Base-by-base conservation (phyloP, 2,113 vertebrate genomes). In the Leptobrachium ailaonicum region DNA sequence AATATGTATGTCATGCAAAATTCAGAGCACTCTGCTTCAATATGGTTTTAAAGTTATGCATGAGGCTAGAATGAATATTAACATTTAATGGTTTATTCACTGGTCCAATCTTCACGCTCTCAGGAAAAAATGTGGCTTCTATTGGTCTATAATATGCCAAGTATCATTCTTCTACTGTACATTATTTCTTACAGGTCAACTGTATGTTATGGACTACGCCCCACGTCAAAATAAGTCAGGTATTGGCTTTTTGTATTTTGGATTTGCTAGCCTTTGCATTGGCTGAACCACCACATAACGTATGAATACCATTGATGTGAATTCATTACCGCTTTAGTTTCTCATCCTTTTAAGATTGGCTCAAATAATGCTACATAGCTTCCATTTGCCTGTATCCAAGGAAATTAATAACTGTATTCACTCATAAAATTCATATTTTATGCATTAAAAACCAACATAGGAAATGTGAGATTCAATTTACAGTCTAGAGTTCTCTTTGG, bases 161-260 rank as follows among this genome's bases (percentile, higher is more conserved):
- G 3, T 67, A 32, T 72, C 41, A 64, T 41, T 73, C 41, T 71
- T 80, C 78, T 73, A 80, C 71, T 80, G 64, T 80, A 67, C 63
- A 80, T 74, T 80, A 74, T 80, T 74, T 80, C 78, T 80, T 80
- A 56, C 78, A 80, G 78, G 78, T 80, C 78, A 80, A 60, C 78
- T 80, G 47, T 80, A 80, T 80, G 78, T 80, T 80, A 74, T 80
- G 78, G 78, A 80, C 71, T 72, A 73, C 78, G 50, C 68, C 53
- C 71, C 78, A 32, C 78, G 77, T 60, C 77, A 80, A 74, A 80
- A 80, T 67, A 80, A 80, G 78, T 80, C 78, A 80, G 78, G 78
- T 80, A 80, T 68, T 80, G 78, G 56, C 73, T 74, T 68, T 80
- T 73, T 80, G 50, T 73, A 80, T 66, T 80, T 74, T 71, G 67